These are phyloP conservation scores for Macquaria ambigua DNA, from an alignment of 2,113 vertebrate species.

Conservation along the genomic window DNA sequence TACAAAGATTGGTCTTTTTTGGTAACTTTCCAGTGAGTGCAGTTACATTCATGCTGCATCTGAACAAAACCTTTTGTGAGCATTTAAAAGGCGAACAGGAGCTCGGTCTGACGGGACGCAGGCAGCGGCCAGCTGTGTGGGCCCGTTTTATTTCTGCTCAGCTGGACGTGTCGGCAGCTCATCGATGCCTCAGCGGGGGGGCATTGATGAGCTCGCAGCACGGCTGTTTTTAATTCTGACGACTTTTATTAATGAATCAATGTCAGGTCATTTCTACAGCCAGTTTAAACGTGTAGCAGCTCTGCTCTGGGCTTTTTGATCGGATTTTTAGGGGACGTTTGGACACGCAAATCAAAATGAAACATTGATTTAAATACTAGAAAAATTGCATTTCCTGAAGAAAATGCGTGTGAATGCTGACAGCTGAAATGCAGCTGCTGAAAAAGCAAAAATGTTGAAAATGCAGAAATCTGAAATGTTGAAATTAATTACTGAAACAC, in stretches of 20 bases:
- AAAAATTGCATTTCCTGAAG: no score
- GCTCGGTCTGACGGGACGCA: neutral
- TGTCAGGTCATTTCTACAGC: neutral
- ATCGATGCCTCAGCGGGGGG: constrained; percentile 13
- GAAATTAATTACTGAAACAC: no score
- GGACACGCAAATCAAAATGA: no score
- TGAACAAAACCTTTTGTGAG: neutral
- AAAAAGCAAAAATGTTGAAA: no score
- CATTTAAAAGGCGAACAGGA: neutral
- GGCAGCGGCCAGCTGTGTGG: constrained; percentile 9
- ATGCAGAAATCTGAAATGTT: no score
- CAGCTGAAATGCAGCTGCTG: no score
- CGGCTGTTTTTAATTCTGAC: neutral
- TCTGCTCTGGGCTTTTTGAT: neutral
- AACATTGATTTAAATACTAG: no score
- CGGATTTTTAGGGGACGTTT: no score
- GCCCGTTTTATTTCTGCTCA: neutral
- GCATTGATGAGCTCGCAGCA: neutral
- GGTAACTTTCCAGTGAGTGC: no score
- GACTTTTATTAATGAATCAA: neutral
- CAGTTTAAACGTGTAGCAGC: neutral
- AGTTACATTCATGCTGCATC: no score
- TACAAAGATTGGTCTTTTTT: no score
- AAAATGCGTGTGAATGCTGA: no score
- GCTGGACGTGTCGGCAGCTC: constrained; percentile 21